Base-by-base conservation (phyloP, 2,888 invertebrate species). In the Agrotis puta region DNA sequence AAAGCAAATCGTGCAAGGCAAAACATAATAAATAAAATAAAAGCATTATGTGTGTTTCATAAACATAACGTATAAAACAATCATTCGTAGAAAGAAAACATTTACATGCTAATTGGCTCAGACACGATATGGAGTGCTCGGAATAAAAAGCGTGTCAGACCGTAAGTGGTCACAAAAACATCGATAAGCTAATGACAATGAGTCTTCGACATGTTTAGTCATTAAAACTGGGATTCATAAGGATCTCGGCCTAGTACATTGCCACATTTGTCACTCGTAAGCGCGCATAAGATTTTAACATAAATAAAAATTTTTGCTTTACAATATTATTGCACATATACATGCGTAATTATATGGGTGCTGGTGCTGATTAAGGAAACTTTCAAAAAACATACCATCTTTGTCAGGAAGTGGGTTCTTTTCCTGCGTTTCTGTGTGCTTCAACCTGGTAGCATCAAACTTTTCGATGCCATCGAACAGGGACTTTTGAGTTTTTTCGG, bases 401-500 rank as follows among this genome's bases (percentile, higher is more conserved):
- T 98, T 98, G 92, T 98, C 98, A 58, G 99, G 99, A 89, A 99
- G 97, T 66, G 98, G 98, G 93, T 99, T 99, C 95, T 99, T 99
- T 93, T 99, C 99, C 88, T 98, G 97, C 73, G 99, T 99, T 94
- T 98, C 98, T 63, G 98, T 98, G 94, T 98, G 99, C 94, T 98
- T 98, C 93, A 99, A 96, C 92, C 97, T 97, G 86, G 96, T 97
- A 74, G 98, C 97, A 94, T 99, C 98, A 92, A 99, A 99, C 85
- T 97, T 97, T 93, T 98, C 98, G 88, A 99, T 98, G 68, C 98
- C 98, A 88, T 98, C 98, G 90, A 98, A 97, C 79, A 98, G 95
- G 77, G 98, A 98, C 92, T 98, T 97, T 93, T 98, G 98, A 79
- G 97, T 98, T 94, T 98, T 98, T 93, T 99, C 99, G 62, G 98